These are phyloP conservation scores for Siderastrea siderea DNA, from an alignment of 92 coral and sea anemone genomes.

Conservation along the genomic window DNA sequence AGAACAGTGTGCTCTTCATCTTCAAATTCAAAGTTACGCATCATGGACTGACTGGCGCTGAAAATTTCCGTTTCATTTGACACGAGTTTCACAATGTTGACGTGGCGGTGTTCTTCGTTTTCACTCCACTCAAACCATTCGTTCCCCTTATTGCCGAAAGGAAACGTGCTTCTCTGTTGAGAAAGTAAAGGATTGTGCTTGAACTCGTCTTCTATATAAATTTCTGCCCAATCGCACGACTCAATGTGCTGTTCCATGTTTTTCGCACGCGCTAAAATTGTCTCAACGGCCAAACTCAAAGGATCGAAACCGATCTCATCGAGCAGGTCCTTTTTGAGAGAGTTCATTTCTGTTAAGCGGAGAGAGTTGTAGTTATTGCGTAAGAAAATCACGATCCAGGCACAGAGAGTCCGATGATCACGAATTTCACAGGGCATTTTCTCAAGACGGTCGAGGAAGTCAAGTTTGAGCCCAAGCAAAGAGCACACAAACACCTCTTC, in stretches of 20 bases:
- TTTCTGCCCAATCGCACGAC: conserved; percentile 47
- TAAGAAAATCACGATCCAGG: conserved; percentile 52
- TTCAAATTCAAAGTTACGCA: neutral
- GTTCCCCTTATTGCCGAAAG: neutral
- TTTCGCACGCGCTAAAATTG: conserved; percentile 21
- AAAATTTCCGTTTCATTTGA: neutral
- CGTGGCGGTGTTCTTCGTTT: neutral
- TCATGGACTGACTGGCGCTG: neutral
- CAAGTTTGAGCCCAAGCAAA: conserved; percentile 33
- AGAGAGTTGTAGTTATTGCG: conserved; percentile 14
- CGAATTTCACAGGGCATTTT: conserved; percentile 25
- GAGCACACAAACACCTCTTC: conserved; percentile 23
- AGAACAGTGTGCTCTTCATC: conserved; percentile 11
- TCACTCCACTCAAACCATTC: conserved; percentile 25
- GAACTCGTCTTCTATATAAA: conserved; percentile 56
- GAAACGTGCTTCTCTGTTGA: conserved; percentile 12
- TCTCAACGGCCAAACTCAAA: conserved; percentile 17
- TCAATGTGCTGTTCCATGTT: conserved; percentile 29
- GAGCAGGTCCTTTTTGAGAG: conserved; percentile 32
- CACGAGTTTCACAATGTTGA: conserved; percentile 27
- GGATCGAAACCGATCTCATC: conserved; percentile 50
- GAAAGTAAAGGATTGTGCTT: conserved; percentile 56
- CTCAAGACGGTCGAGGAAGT: conserved; percentile 4
- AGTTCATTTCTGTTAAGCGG: neutral
- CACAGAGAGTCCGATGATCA: conserved; percentile 30